Conservation (phyloP, 2,888 invertebrate species). For the Aporophyla lueneburgensis region DNA sequence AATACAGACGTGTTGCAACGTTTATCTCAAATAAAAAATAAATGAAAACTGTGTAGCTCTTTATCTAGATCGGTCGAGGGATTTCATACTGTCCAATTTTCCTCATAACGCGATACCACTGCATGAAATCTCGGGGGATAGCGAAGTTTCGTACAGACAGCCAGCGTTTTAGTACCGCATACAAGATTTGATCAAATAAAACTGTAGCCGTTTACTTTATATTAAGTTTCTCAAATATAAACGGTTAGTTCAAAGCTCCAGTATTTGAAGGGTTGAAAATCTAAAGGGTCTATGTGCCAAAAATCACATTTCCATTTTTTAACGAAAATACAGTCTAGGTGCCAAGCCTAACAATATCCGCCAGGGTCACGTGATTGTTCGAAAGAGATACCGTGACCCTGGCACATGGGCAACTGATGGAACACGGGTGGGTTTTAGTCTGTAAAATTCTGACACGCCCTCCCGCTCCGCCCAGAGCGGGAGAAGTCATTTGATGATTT, state of each 20-base stretch:
- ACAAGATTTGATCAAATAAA: slow-evolving; percentile 40
- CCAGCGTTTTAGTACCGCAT: slow-evolving; percentile 3
- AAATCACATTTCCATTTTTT: too few relatives aligned
- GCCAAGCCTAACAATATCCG: too few relatives aligned
- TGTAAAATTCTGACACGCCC: too few relatives aligned
- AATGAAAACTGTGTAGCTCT: background rate
- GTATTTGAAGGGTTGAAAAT: too few relatives aligned
- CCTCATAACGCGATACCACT: slow-evolving; percentile 14
- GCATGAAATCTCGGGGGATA: slow-evolving; percentile 21
- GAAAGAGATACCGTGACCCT: too few relatives aligned
- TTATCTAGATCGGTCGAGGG: background rate
- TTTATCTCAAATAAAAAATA: background rate
- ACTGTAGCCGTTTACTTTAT: slow-evolving; percentile 38
- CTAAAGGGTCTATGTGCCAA: too few relatives aligned
- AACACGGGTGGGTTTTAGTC: too few relatives aligned
- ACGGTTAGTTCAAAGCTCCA: background rate
- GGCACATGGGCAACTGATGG: too few relatives aligned
- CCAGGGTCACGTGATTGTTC: too few relatives aligned
- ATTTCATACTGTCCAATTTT: slow-evolving; percentile 30
- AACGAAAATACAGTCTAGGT: too few relatives aligned
- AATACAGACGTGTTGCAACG: background rate
- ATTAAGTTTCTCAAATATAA: slow-evolving; percentile 19
- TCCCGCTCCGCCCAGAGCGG: too few relatives aligned
- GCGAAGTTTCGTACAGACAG: slow-evolving; percentile 20
- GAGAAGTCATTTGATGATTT: too few relatives aligned